These are phyloP conservation scores for Ceramica pisi DNA, from an alignment of 2,888 invertebrate genomes.

Conservation along the genomic window DNA sequence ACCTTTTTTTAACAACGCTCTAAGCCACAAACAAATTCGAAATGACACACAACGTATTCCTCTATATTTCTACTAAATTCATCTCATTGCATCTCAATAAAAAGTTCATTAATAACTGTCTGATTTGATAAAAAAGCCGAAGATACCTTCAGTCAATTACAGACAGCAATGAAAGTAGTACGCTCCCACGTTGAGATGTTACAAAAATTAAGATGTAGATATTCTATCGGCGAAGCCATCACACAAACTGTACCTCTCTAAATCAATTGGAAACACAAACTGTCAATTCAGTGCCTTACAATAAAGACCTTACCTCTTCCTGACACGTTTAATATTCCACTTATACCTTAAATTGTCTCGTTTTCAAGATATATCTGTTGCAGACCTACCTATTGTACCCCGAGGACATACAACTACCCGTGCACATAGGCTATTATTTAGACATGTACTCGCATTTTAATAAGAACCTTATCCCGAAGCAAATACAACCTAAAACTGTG, in stretches of 20 bases:
- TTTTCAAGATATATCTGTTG: conserved; percentile 86
- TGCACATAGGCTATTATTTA: conserved; percentile 80
- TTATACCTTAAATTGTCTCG: conserved; percentile 88
- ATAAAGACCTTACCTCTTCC: conserved; percentile 73
- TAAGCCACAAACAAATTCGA: no score
- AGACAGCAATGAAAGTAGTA: conserved; percentile 14
- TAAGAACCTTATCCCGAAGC: conserved; percentile 16
- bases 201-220: conserved; percentile 2
- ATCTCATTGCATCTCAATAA: no score
- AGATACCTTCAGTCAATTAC: not conserved
- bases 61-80: not conserved
- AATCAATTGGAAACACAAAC: conserved; percentile 56
- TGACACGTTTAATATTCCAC: conserved; percentile 82
- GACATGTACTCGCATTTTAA: conserved; percentile 57
- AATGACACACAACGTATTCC: no score
- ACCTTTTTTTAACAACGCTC: no score
- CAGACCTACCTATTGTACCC: conserved; percentile 88
- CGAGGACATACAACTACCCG: conserved; percentile 85
- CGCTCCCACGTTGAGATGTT: not conserved
- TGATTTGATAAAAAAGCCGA: not conserved
- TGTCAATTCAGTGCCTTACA: conserved; percentile 47
- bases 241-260: conserved; percentile 35
- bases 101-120: not conserved
- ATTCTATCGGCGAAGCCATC: conserved; percentile 24
- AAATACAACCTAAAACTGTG: conserved; percentile 45